Base-by-base conservation (phyloP, 2,888 invertebrate species). In the Papilio elwesi region DNA sequence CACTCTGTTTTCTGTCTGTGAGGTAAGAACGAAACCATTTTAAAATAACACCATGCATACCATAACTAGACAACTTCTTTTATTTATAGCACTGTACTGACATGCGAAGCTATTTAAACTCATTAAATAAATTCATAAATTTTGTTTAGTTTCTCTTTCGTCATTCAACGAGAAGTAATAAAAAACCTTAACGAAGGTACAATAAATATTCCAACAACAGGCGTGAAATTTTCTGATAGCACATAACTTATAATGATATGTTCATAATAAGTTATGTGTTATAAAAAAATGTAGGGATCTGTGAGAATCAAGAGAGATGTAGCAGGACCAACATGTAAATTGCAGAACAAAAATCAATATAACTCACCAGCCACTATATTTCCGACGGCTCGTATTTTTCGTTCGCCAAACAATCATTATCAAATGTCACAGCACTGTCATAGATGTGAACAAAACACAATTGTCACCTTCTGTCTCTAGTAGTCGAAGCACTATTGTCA, bases 321-420 rank as follows among this genome's bases (percentile, higher is more conserved):
- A 26, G 2, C 26, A 26, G 26, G 26, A 26, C 1, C 26, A 26
- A 26, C 26, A 2, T 26, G 26, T 26, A 26, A 26, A 26, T 2
- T 26, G 26, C 26, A 26, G 2, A 26, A 26, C 4, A 26, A 26
- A 62, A 49, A 52, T 26, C 0, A 47, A 4, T 11, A 0, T 10
- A 9, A 78, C 89, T 88, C 79, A 93, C 93, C 92, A 92, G 85
- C 85, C 84, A 77, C 85, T 84, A 80, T 84, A 81, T 91, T 90
- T 92, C 90, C 93, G 92, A 80, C 93, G 92, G 80, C 90, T 89
- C 81, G 91, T 91, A 78, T 89, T 90, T 83, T 88, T 89, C 79
- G 88, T 82, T 84, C 90, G 82, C 90, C 90, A 89, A 86, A 87
- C 84, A 74, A 87, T 85, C 92, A 92, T 93, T 76, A 81, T 73